phyloP scores from a whole-genome alignment of 2,797 vertebrate species.

The Centroberyx gerrardi region DNA sequence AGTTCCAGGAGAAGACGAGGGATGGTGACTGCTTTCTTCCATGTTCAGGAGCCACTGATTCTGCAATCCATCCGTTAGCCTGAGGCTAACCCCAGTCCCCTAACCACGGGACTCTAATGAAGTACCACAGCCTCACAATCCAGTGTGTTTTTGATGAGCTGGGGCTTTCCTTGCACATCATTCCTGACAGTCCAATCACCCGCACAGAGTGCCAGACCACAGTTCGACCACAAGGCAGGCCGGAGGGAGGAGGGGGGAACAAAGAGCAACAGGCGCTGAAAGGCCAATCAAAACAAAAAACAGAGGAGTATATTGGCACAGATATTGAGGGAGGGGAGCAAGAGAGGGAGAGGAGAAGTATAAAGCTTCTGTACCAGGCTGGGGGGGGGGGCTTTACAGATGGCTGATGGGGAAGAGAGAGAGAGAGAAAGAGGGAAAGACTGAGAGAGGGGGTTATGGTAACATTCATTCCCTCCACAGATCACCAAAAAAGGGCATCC shows the following conservation, averaged over 20 bases:
- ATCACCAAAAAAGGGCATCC: conserved; percentile 87
- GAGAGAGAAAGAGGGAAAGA: conserved; percentile 11
- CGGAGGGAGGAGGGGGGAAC: conserved; percentile 23
- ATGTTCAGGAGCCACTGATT: conserved; percentile 62
- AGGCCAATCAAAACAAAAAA: conserved; percentile 68
- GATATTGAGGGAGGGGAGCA: conserved; percentile 12
- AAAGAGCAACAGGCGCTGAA: conserved; percentile 49
- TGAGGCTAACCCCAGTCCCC: conserved; percentile 67
- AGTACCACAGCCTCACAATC: conserved; percentile 61
- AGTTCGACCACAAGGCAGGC: conserved; percentile 59
- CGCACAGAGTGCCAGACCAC: conserved; percentile 72
- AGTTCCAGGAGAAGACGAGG: conserved; percentile 24
- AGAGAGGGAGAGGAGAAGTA: conserved; percentile 2
- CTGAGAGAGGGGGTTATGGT: conserved; percentile 68
- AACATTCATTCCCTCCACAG: conserved; percentile 77
- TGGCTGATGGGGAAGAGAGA: conserved; percentile 41
- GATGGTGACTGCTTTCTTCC: conserved; percentile 47
- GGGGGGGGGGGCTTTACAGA: conserved; percentile 42
- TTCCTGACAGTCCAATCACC: conserved; percentile 75
- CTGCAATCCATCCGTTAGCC: conserved; percentile 70
- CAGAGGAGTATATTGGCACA: conserved; percentile 43
- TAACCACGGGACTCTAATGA: conserved; percentile 73
- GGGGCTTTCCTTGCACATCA: conserved; percentile 74
- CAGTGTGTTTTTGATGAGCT: conserved; percentile 72
- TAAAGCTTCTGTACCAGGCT: conserved; percentile 17